Conservation (phyloP, 2,888 invertebrate genomes). For the Anthoptus insignis region DNA sequence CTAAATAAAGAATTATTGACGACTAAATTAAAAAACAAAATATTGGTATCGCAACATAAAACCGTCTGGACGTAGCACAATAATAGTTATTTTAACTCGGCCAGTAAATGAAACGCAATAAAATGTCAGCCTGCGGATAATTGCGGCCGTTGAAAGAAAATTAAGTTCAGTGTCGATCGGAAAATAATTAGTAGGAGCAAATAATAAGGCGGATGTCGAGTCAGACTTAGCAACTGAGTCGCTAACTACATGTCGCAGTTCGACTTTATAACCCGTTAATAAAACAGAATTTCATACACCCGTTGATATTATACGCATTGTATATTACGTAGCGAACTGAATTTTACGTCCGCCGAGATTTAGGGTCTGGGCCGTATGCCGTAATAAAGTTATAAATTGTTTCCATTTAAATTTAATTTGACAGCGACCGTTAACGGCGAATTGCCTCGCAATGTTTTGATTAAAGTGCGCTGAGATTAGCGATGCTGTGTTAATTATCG, state of each 20-base stretch:
- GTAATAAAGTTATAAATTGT: slow-evolving; percentile 85
- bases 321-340: slow-evolving; percentile 74
- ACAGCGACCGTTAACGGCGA: slow-evolving; percentile 75
- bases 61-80: slow-evolving; percentile 1
- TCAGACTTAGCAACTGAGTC: slow-evolving; percentile 63
- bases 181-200: slow-evolving; percentile 77
- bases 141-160: slow-evolving; percentile 28
- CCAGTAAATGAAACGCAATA: slow-evolving; percentile 20
- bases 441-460: slow-evolving; percentile 73
- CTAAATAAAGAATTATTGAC: too few species aligned
- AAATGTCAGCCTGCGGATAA: slow-evolving; percentile 21
- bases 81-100: slow-evolving; percentile 20
- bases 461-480: slow-evolving; percentile 70
- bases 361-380: slow-evolving; percentile 75
- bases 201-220: slow-evolving; percentile 70
- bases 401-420: slow-evolving; percentile 85
- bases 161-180: slow-evolving; percentile 63
- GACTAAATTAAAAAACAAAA: too few species aligned
- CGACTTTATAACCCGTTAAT: slow-evolving; percentile 84
- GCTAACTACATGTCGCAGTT: slow-evolving; percentile 77
- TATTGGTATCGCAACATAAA: neutral
- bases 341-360: slow-evolving; percentile 81
- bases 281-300: slow-evolving; percentile 84
- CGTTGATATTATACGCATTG: slow-evolving; percentile 66
- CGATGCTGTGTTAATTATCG: slow-evolving; percentile 58